Percentiles rank a stretch among this genome's conserved stretches.
These are phyloP conservation scores for Garra rufa DNA, from an alignment of 2,113 vertebrate genomes.

Conservation along the genomic window DNA sequence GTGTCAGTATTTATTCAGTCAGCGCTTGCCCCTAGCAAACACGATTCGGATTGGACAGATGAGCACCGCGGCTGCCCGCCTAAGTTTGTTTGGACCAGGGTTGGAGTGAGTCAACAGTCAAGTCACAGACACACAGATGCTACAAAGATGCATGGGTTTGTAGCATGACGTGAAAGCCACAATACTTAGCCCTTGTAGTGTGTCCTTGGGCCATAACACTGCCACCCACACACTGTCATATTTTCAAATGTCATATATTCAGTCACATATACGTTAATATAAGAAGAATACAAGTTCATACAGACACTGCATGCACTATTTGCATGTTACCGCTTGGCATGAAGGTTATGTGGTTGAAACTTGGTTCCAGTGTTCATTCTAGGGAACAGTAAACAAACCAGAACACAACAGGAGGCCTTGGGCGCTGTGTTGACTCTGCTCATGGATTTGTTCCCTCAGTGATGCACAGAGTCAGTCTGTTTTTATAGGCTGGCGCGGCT, in stretches of 20 bases:
- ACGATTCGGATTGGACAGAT: slow-evolving; percentile 15
- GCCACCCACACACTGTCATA: neutral
- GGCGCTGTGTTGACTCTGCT: slow-evolving; percentile 40
- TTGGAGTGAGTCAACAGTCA: slow-evolving; percentile 50
- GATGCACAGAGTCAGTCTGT: slow-evolving; percentile 8
- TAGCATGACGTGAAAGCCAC: neutral
- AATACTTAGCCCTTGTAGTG: neutral
- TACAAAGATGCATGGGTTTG: neutral
- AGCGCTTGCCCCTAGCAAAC: slow-evolving; percentile 44
- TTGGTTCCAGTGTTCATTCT: slow-evolving; percentile 39
- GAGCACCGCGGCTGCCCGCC: slow-evolving; percentile 9
- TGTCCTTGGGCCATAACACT: slow-evolving; percentile 13
- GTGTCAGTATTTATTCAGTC: slow-evolving; percentile 66
- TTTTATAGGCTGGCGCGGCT: neutral
- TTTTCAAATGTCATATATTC: neutral
- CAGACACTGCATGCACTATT: slow-evolving; percentile 19
- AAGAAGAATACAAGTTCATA: slow-evolving; percentile 28
- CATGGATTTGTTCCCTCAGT: slow-evolving; percentile 34
- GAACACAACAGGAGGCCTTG: slow-evolving; percentile 34
- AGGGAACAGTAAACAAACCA: slow-evolving; percentile 37
- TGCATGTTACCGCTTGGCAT: neutral
- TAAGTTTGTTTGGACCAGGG: slow-evolving; percentile 38
- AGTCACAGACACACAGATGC: slow-evolving; percentile 35
- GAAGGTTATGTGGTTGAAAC: slow-evolving; percentile 44
- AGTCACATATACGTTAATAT: neutral